Percentiles rank a stretch among this genome's conserved stretches.
Conservation (phyloP, 2,888 invertebrate species). For the Hydriomena furcata region DNA sequence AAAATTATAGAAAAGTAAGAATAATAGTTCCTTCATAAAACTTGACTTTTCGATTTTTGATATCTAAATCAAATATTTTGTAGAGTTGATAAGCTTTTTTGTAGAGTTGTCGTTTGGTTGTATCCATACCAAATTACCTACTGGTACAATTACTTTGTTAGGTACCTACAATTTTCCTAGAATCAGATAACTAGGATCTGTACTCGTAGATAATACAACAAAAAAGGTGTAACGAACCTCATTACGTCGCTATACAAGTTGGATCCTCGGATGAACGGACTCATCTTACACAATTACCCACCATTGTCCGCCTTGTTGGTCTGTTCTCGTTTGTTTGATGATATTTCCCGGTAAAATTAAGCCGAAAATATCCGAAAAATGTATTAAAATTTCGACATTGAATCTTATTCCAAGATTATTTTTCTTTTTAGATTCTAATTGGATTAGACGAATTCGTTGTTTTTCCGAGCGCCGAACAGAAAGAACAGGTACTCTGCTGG, state of each 20-base stretch:
- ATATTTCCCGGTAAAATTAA: constrained; percentile 12
- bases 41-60: no score
- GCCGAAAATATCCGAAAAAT: constrained; percentile 4
- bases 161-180: background rate
- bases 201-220: constrained; percentile 3
- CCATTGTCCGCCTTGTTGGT: constrained; percentile 23
- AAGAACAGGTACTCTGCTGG: no score
- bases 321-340: constrained; percentile 23
- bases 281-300: constrained; percentile 31
- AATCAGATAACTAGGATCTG: background rate
- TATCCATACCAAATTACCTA: background rate
- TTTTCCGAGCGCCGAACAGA: no score
- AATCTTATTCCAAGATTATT: no score
- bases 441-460: no score
- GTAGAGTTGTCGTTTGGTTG: no score
- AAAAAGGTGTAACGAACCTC: constrained; percentile 23
- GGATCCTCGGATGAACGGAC: constrained; percentile 21
- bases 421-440: background rate
- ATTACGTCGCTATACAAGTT: constrained; percentile 19
- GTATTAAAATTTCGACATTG: no score
- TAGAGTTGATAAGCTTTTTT: no score
- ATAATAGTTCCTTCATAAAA: no score
- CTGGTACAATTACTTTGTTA: no score
- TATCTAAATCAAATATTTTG: no score
- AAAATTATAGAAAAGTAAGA: no score